These are phyloP conservation scores for Hemaris fuciformis DNA, from an alignment of 2,888 invertebrate species.

Conservation along the genomic window DNA sequence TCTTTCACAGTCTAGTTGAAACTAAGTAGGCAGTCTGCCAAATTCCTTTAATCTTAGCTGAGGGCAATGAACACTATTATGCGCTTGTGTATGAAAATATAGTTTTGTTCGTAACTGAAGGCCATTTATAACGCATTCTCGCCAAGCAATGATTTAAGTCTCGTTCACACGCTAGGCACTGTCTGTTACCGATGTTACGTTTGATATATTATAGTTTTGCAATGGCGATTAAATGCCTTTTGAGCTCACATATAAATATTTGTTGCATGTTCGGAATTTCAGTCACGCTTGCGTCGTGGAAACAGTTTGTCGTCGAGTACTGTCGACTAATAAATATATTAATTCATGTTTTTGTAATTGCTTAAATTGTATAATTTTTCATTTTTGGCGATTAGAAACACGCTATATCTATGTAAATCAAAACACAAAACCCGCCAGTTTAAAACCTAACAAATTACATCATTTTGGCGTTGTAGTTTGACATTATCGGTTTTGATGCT, in stretches of 20 bases:
- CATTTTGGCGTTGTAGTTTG: too few relatives aligned
- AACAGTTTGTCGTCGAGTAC: background rate
- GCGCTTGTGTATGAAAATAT: conserved; percentile 2
- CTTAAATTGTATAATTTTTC: background rate
- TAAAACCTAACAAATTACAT: too few relatives aligned
- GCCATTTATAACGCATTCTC: conserved; percentile 27
- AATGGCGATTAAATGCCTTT: background rate
- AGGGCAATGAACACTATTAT: background rate
- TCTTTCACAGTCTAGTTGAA: background rate
- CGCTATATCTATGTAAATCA: too few relatives aligned
- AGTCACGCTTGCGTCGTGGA: background rate
- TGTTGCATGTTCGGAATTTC: too few relatives aligned
- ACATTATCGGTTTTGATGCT: background rate
- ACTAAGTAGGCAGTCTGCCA: background rate
- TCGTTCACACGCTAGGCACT: conserved; percentile 33
- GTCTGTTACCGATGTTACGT: conserved; percentile 25
- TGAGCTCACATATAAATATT: background rate
- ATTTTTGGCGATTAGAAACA: too few relatives aligned
- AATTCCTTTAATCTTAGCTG: background rate
- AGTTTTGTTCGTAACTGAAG: conserved; percentile 27
- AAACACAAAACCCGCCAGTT: too few relatives aligned
- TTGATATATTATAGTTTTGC: conserved; percentile 7
- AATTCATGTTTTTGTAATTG: too few relatives aligned
- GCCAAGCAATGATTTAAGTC: conserved; percentile 33
- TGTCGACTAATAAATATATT: too few relatives aligned